A percentile compares a stretch with the other conserved stretches of the same genome.
These are phyloP conservation scores for Meandrusa payeni DNA, from an alignment of 2,888 invertebrate genomes.

Conservation along the genomic window DNA sequence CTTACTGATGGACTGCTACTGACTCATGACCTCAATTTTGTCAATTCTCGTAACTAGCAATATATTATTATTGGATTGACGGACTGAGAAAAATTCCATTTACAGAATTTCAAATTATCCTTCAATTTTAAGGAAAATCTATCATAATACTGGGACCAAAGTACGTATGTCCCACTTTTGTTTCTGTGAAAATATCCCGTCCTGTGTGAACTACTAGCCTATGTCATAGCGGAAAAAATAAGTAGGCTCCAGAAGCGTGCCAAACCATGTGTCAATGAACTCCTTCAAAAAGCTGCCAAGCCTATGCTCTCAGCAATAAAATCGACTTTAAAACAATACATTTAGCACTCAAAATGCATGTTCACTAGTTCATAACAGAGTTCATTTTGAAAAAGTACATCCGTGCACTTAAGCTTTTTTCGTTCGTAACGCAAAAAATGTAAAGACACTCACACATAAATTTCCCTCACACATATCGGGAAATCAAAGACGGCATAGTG, in stretches of 20 bases:
- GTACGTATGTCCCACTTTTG: slow-evolving; percentile 65
- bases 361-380: slow-evolving; percentile 42
- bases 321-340: slow-evolving; percentile 39
- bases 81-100: slow-evolving; percentile 32
- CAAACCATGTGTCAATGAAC: slow-evolving; percentile 76
- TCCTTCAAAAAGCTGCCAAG: slow-evolving; percentile 59
- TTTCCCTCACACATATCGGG: slow-evolving; percentile 36
- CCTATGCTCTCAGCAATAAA: slow-evolving; percentile 35
- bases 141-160: slow-evolving; percentile 45
- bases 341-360: slow-evolving; percentile 46
- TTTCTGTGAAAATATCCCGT: slow-evolving; percentile 59
- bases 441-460: slow-evolving; percentile 64
- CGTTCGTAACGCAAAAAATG: slow-evolving; percentile 57
- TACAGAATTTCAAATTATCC: slow-evolving; percentile 37
- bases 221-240: slow-evolving; percentile 59
- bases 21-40: slow-evolving; percentile 56
- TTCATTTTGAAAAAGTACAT: slow-evolving; percentile 56
- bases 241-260: slow-evolving; percentile 63
- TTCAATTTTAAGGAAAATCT: slow-evolving; percentile 54
- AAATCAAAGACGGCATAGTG: slow-evolving; percentile 46
- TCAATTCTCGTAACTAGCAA: slow-evolving; percentile 47
- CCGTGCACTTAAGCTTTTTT: slow-evolving; percentile 60
- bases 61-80: slow-evolving; percentile 34
- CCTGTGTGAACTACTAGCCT: slow-evolving; percentile 59
- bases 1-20: slow-evolving; percentile 43